phyloP scores from a whole-genome alignment of 2,888 invertebrate genomes.

The Orchesellides sinensis region DNA sequence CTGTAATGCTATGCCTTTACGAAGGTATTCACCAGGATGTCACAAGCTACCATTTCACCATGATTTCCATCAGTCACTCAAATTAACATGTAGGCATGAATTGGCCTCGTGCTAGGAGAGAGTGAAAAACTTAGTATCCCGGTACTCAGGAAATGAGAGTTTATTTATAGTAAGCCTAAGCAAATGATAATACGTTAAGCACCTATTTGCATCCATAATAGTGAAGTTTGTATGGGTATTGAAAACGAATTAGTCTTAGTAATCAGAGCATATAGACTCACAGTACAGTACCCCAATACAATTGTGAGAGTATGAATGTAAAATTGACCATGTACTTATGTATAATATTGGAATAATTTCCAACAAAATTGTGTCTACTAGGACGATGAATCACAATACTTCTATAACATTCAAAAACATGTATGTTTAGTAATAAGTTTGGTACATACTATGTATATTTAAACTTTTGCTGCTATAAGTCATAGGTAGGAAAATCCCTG shows the following conservation, averaged over 20 bases:
- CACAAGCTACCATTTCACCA: too few relatives aligned
- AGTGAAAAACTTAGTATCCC: constrained; percentile 42
- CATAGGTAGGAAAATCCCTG: neutral
- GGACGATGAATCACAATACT: neutral
- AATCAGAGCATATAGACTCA: neutral
- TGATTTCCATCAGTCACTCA: constrained; percentile 20
- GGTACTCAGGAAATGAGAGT: constrained; percentile 16
- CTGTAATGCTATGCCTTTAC: too few relatives aligned
- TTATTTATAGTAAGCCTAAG: constrained; percentile 43
- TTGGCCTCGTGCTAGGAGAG: constrained; percentile 57
- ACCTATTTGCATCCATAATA: neutral
- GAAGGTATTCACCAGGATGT: too few relatives aligned
- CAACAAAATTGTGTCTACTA: neutral
- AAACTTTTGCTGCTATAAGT: too few relatives aligned
- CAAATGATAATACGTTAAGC: constrained; percentile 24
- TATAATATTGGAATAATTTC: neutral
- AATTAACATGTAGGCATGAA: neutral
- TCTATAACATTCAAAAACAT: neutral
- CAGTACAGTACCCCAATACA: neutral
- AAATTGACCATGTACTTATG: neutral
- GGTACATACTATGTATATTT: neutral
- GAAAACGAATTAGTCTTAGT: constrained; percentile 26
- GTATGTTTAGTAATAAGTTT: neutral
- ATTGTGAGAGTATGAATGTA: neutral
- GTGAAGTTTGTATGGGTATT: neutral